Evolutionary conservation across 2,888 invertebrate genomes (phyloP), one percentile per base, ranked within the genome.

Genomic region (Drosophila mayaguana): DNA sequence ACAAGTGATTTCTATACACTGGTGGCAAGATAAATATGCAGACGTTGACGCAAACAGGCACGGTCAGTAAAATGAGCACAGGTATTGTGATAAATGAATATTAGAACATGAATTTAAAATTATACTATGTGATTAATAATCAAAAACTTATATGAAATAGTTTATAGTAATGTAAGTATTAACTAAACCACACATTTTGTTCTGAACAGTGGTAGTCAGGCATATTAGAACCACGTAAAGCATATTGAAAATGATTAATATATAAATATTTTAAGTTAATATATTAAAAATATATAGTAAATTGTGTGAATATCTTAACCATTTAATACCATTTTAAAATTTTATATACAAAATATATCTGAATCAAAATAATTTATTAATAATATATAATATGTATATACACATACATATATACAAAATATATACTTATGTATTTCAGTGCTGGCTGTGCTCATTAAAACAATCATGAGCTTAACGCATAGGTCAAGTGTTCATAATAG

Each of bases 1-100:
- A 38, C 54, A 51, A 77, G 51, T 55, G 51, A 56, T 60, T 55
- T 43, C 18, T 12, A 12, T 8, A 75, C 87, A 74, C 56, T 63
- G 46, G 62, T 42, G 14, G 40, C 3, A 69, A 57, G 43, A 72
- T 53, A 63, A 50, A 40, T 11, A 5, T 0, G 63, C 32, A 34
- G 18, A 11, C 48, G 36, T 9, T 0, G 2, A 6, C 3, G 20
- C 5, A 1, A 14, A 76, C 61, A 57, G 45, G 55, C 7, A 11
- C 14, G 36, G 55, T 0, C 2, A 32, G 2, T 38, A 7, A 53
- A 25, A 63, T 71, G 20, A n/a, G 45, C 16, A 45, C 16, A 22
- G 45, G 12, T 20, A 20, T 20, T 18, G 7, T 28, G 8, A 28
- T 28, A 18, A 50, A 25, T 38, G 0, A 34, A 20, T 32, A 28